Percentiles rank a stretch among this genome's conserved stretches.
Conservation (phyloP, 30 jellyfish, hydroid and myxozoan species). For the Turritopsis rubra region DNA sequence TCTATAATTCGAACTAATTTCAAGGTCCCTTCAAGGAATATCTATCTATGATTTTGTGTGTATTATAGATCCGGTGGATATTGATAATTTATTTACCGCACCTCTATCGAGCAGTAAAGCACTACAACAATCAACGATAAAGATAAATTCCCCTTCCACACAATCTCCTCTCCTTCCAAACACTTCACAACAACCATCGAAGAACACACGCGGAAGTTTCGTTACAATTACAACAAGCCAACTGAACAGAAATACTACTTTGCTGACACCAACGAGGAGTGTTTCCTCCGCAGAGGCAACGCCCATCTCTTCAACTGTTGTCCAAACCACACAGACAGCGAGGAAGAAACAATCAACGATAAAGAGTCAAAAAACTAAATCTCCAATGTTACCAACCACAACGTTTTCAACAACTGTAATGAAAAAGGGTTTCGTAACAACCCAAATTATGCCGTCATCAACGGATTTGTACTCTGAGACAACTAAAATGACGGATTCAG, state of each 20-base stretch:
- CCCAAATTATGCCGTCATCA: background rate
- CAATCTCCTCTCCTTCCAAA: background rate
- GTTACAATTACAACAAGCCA: background rate
- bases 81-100: background rate
- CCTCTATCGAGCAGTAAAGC: background rate
- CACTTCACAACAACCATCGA: background rate
- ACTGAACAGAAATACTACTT: background rate
- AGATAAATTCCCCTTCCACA: background rate
- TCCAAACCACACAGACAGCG: background rate
- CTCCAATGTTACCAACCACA: too few relatives aligned
- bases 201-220: background rate
- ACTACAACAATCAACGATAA: too few relatives aligned
- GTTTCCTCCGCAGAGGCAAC: background rate
- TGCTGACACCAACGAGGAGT: background rate
- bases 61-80: background rate
- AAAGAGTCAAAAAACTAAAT: too few relatives aligned
- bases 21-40: background rate
- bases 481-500: background rate
- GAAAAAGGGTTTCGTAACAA: too few relatives aligned
- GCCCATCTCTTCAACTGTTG: background rate
- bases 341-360: background rate
- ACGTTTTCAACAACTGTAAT: too few relatives aligned
- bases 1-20: too few relatives aligned
- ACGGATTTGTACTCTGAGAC: background rate
- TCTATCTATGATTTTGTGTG: background rate